phyloP scores from a whole-genome alignment of 1,140 invertebrate genomes.

The Harlomillsia oculata region DNA sequence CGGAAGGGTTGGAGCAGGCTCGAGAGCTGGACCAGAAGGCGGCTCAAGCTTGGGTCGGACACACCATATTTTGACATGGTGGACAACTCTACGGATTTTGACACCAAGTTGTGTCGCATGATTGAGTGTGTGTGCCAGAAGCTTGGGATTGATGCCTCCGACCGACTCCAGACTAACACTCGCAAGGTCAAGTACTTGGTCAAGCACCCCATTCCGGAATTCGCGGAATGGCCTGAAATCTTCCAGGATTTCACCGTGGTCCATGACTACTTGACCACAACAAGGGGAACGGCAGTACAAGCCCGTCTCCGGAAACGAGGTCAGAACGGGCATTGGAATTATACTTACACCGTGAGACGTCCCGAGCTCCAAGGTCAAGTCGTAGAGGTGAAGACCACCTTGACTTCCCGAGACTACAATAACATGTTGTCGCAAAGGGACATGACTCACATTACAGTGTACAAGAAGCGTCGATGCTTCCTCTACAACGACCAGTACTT shows the following conservation, averaged over 20 bases:
- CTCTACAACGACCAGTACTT: constrained; percentile 88
- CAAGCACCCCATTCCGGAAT: constrained; percentile 55
- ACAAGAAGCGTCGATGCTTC: constrained; percentile 90
- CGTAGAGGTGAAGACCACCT: constrained; percentile 88
- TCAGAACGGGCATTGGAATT: constrained; percentile 61
- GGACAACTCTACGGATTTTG: constrained; percentile 94
- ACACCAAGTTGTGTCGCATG: constrained; percentile 90
- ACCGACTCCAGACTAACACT: constrained; percentile 77
- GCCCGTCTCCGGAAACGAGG: constrained; percentile 86
- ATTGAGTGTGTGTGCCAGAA: constrained; percentile 86
- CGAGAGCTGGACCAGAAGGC: constrained; percentile 79
- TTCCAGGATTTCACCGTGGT: constrained; percentile 96
- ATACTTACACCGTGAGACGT: constrained; percentile 71
- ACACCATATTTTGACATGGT: constrained; percentile 98
- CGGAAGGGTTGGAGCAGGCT: constrained; percentile 77
- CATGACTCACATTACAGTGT: constrained; percentile 84
- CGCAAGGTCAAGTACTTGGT: constrained; percentile 90
- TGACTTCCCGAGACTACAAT: constrained; percentile 86
- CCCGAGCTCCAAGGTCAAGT: constrained; percentile 80
- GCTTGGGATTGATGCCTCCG: constrained; percentile 85
- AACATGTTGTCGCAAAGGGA: constrained; percentile 86
- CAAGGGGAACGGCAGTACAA: background rate
- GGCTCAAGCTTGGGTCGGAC: constrained; percentile 91
- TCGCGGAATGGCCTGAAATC: constrained; percentile 63
- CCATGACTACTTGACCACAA: constrained; percentile 75